These are phyloP conservation scores for Hartigia nigra DNA, from an alignment of 2,888 invertebrate genomes.

Conservation along the genomic window DNA sequence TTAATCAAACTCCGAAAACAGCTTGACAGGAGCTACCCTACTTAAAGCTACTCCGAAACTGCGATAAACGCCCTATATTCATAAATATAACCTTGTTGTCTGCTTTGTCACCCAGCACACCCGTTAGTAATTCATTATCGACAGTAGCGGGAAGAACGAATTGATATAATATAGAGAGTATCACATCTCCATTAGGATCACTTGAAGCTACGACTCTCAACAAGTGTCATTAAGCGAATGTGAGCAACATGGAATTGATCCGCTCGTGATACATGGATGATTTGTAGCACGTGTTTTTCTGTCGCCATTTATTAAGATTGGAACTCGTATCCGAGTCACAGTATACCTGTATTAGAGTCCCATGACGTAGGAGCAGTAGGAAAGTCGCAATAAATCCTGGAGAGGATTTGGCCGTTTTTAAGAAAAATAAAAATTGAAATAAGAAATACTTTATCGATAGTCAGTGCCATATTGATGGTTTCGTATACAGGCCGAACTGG, in stretches of 20 bases:
- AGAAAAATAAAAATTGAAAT: not conserved
- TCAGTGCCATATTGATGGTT: not conserved
- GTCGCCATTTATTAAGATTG: not conserved
- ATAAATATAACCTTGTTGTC: slow-evolving; percentile 33
- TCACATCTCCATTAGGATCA: not conserved
- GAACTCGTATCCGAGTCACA: not conserved
- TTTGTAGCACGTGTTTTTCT: not conserved
- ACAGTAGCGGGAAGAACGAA: not conserved
- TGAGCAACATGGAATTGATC: not conserved
- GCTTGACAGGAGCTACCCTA: slow-evolving; percentile 45
- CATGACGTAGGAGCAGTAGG: too few species aligned
- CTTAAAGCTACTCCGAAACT: slow-evolving; percentile 37
- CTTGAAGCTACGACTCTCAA: not conserved
- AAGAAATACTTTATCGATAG: not conserved
- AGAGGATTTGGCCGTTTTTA: not conserved
- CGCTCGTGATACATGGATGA: not conserved
- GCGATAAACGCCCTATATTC: slow-evolving; percentile 46
- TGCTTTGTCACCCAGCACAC: slow-evolving; percentile 5
- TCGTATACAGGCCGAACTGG: not conserved
- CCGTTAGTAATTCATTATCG: slow-evolving; percentile 1
- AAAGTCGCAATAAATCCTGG: not conserved
- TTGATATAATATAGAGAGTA: not conserved
- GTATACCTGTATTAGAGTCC: not conserved
- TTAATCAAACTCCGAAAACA: slow-evolving; percentile 50
- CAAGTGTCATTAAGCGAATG: not conserved